Evolutionary conservation across 2,113 vertebrate species (phyloP).

Genomic region (Nothoprocta pentlandii): DNA sequence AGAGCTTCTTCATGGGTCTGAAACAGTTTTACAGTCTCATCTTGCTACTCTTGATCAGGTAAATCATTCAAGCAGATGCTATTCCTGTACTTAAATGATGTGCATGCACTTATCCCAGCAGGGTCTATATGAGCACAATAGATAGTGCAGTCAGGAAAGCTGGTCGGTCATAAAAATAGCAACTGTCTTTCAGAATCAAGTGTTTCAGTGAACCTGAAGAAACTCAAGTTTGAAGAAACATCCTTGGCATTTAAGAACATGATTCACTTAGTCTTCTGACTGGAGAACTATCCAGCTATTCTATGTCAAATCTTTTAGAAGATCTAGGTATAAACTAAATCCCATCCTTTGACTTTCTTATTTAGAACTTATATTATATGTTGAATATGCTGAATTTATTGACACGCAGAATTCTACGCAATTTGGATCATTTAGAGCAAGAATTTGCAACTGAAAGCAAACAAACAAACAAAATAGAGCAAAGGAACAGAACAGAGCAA

Average conservation of each 20-base stretch:
- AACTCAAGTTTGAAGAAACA: neutral
- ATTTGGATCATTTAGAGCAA: neutral
- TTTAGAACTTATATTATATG: neutral
- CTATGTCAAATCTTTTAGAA: neutral
- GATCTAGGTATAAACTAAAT: neutral
- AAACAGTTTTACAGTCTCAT: neutral
- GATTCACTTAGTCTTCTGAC: conserved; percentile 12
- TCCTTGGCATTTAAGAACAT: conserved; percentile 26
- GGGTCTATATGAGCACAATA: neutral
- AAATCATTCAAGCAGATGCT: neutral
- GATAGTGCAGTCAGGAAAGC: neutral
- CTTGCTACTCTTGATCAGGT: neutral
- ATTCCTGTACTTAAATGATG: neutral
- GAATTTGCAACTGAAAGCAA: neutral
- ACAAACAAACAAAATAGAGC: neutral
- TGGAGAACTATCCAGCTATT: neutral
- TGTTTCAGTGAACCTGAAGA: conserved; percentile 1
- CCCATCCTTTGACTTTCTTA: neutral
- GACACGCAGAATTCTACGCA: neutral
- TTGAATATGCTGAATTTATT: neutral
- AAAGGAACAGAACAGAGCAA: neutral
- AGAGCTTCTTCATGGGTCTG: neutral
- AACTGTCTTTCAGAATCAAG: neutral
- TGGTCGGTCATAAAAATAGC: neutral
- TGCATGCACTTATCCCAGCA: neutral